A percentile compares a stretch with the other conserved stretches of the same genome.
Conservation (phyloP, 2,888 invertebrate species). For the Eupithecia tripunctaria region DNA sequence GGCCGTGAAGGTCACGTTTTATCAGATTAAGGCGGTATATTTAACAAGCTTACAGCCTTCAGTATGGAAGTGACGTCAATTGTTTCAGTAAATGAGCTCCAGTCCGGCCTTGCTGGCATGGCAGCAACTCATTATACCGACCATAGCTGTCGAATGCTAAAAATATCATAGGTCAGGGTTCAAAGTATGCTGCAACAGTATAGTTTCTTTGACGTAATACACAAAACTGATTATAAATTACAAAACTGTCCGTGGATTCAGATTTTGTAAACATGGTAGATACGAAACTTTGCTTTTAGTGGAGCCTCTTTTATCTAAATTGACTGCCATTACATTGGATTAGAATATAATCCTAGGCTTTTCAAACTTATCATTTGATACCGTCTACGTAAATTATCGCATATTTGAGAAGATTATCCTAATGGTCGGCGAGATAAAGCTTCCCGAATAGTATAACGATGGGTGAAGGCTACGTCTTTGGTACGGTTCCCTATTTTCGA, state of each 20-base stretch:
- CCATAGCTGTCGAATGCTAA: constrained; percentile 62
- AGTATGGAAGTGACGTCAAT: constrained; percentile 74
- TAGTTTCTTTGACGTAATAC: constrained; percentile 31
- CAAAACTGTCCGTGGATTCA: neutral
- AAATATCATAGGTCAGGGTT: constrained; percentile 79
- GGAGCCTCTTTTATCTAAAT: constrained; percentile 53
- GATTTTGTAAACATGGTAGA: neutral
- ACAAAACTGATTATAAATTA: constrained; percentile 14
- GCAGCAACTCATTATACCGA: constrained; percentile 52
- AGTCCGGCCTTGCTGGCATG: constrained; percentile 66
- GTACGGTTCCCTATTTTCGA: constrained; percentile 34
- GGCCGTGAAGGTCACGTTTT: constrained; percentile 56
- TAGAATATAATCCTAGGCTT: constrained; percentile 38
- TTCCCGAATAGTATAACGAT: neutral
- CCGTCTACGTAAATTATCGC: constrained; percentile 10
- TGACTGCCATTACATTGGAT: constrained; percentile 39
- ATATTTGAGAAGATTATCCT: constrained; percentile 14
- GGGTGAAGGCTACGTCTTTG: constrained; percentile 19
- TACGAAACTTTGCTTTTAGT: constrained; percentile 2
- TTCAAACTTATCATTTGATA: constrained; percentile 20
- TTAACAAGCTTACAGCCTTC: constrained; percentile 69
- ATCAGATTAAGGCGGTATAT: constrained; percentile 69
- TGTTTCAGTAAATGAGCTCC: constrained; percentile 78
- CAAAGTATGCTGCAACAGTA: constrained; percentile 52
- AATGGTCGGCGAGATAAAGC: constrained; percentile 18